A percentile compares a stretch with the other conserved stretches of the same genome.
Evolutionary conservation across 2,797 vertebrate genomes (phyloP).

Genomic region (Chelonia mydas): DNA sequence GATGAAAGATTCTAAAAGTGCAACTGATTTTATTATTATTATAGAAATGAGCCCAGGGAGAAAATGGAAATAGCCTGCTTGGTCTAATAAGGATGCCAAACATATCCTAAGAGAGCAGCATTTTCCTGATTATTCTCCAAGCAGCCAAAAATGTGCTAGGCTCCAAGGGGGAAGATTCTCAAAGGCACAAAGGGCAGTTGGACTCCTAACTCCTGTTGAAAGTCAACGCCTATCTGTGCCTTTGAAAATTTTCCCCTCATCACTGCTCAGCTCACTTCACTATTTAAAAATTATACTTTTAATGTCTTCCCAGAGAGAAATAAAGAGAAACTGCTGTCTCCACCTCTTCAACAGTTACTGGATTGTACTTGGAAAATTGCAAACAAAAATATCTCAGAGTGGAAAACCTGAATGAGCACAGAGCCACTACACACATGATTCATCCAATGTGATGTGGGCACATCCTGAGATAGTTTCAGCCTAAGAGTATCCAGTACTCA

Average conservation of each 20-base stretch:
- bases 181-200: not conserved
- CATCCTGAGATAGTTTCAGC: not conserved
- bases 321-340: not conserved
- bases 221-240: not conserved
- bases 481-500: not conserved
- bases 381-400: not conserved
- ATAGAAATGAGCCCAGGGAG: not conserved
- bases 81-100: not conserved
- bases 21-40: not conserved
- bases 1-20: slow-evolving; percentile 9
- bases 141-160: not conserved
- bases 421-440: not conserved
- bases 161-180: not conserved
- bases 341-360: not conserved
- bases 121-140: not conserved
- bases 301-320: not conserved
- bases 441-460: not conserved
- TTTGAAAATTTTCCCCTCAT: not conserved
- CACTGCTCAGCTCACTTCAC: not conserved
- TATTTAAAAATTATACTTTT: not conserved
- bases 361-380: not conserved
- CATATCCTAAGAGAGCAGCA: not conserved
- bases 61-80: not conserved
- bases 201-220: not conserved
- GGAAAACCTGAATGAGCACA: not conserved